Base-by-base conservation (phyloP, 2,113 vertebrate species). In the Dolichallabes microphthalmus region DNA sequence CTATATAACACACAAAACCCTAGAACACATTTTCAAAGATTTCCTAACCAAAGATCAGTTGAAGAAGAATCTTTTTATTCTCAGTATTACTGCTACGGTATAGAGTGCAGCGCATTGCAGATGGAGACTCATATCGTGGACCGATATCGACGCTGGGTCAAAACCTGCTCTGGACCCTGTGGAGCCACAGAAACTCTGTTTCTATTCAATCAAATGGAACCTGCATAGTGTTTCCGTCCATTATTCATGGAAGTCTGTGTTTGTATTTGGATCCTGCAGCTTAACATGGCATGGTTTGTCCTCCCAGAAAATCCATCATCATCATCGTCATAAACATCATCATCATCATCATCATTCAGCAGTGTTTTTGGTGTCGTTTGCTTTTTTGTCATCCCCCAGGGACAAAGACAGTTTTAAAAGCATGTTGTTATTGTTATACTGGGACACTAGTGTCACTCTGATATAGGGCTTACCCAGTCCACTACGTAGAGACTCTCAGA, bases 401-500 rank as follows among this genome's bases (percentile, higher is more conserved):
- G 35, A 27, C 64, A 61, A 61, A 69, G 9, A 68, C 25, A 11
- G 55, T 32, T 80, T 57, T 30, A 52, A 53, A 86, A 53, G 50
- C 78, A 66, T 57, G 20, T 15, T 17, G 55, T 64, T 86, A 82
- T 76, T 82, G 71, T 61, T 86, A 39, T 12, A 22, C 11, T 39
- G 69, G 52, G 79, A 82, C 79, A 63, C 32, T 14, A 80, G 39
- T 68, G 69, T 80, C 84, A 50, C 11, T 30, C 66, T 86, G 85
- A 82, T 86, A 63, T 86, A 86, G 22, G 27, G 57, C 73, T 80
- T 84, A 32, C 58, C 58, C 83, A 53, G 88, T 80, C 74, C 20
- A 45, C 32, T 68, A 45, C 45, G 45, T 45, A 60, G 77, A 82
- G 71, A 78, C 74, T 82, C 82, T 45, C 74, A 69, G 86, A 87